A percentile compares a stretch with the other conserved stretches of the same genome.
Evolutionary conservation across 1,140 invertebrate genomes (phyloP).

Genomic region (Drosophila yakuba): DNA sequence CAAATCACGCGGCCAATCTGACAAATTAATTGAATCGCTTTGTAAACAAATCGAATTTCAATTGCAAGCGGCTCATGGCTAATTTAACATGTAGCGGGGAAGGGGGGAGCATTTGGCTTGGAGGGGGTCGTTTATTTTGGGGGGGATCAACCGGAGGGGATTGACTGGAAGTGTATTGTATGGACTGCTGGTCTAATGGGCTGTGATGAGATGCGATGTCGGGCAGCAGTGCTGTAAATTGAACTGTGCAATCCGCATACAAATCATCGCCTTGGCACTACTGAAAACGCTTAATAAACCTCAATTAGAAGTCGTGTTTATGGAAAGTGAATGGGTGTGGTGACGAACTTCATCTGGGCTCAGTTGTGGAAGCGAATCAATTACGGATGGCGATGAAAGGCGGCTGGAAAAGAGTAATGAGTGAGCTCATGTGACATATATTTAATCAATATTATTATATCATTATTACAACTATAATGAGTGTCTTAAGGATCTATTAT

Average conservation of each 20-base stretch:
- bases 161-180: too few species aligned
- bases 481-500: too few species aligned
- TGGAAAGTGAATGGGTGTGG: constrained; percentile 1
- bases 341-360: neutral
- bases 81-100: constrained; percentile 9
- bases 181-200: neutral
- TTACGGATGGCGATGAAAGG: neutral
- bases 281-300: neutral
- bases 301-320: constrained; percentile 8
- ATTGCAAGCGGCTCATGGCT: constrained; percentile 6
- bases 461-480: too few species aligned
- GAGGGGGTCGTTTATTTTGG: neutral
- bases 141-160: constrained; percentile 1
- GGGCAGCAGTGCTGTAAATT: neutral
- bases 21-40: constrained; percentile 53
- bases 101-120: neutral
- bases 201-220: constrained; percentile 1
- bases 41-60: constrained; percentile 48
- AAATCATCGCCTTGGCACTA: neutral
- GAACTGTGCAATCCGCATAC: neutral
- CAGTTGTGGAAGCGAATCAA: neutral
- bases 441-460: too few species aligned
- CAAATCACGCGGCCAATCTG: constrained; percentile 52
- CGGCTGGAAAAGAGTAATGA: neutral
- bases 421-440: too few species aligned